phyloP scores from a whole-genome alignment of 2,113 vertebrate species.

The Hassar affinis region DNA sequence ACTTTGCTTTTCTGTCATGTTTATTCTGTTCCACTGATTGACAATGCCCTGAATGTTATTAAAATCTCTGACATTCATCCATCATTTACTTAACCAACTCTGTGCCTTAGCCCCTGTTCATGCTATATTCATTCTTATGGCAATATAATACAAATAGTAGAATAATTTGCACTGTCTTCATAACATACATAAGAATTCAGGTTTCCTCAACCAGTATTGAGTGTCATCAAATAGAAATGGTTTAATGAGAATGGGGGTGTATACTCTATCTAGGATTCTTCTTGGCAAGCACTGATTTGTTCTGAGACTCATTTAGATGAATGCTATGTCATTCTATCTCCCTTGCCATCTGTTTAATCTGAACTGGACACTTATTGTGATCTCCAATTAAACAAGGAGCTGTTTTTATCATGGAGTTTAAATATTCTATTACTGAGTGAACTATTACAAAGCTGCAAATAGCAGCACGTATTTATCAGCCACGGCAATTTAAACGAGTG shows the following conservation, averaged over 20 bases:
- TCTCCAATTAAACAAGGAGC: conserved; percentile 8
- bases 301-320: conserved; percentile 23
- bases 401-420: conserved; percentile 12
- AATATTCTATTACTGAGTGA: not conserved
- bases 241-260: not conserved
- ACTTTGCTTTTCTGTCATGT: not conserved
- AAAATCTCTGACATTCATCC: conserved; percentile 5
- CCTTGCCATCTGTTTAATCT: conserved; percentile 46
- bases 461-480: conserved; percentile 36
- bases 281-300: conserved; percentile 24
- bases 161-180: not conserved
- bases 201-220: not conserved
- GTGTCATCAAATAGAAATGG: not conserved
- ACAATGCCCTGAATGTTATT: not conserved
- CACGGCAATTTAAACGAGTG: conserved; percentile 43
- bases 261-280: not conserved
- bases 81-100: not conserved
- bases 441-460: not conserved
- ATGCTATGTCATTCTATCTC: conserved; percentile 23
- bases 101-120: not conserved
- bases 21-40: not conserved
- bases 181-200: not conserved
- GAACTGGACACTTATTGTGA: conserved; percentile 23
- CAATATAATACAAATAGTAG: not conserved
- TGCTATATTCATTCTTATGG: not conserved